Percentiles rank a stretch among this genome's conserved stretches.
Evolutionary conservation across 2,113 vertebrate genomes (phyloP).

Genomic region (Cinclus cinclus): DNA sequence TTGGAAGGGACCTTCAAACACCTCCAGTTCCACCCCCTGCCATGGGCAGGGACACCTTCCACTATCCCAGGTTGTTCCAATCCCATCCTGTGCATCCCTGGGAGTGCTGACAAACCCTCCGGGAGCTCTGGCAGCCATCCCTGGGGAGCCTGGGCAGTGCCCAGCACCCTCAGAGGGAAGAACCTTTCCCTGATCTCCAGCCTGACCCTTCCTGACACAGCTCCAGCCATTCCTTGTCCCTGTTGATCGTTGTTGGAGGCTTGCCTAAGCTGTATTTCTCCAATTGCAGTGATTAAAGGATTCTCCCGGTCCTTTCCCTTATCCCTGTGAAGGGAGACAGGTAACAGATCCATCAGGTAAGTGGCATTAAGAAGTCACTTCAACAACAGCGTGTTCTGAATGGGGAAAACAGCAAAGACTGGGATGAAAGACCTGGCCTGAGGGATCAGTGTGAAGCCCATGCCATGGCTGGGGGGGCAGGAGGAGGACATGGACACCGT

Average conservation of each 20-base stretch:
- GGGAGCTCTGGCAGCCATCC: neutral
- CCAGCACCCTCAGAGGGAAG: neutral
- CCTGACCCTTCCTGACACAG: neutral
- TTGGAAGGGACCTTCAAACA: neutral
- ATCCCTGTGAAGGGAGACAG: neutral
- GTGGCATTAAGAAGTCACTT: constrained; percentile 44
- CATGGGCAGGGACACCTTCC: neutral
- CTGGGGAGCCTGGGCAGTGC: neutral
- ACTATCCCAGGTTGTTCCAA: neutral
- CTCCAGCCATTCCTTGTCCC: neutral
- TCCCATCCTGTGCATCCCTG: neutral
- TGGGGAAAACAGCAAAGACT: neutral
- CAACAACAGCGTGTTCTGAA: neutral
- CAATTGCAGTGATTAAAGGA: neutral
- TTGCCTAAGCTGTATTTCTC: neutral
- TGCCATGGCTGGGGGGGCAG: neutral
- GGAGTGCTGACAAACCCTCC: fast-evolving
- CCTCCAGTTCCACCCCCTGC: neutral
- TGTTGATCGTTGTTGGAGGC: neutral
- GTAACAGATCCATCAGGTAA: constrained; percentile 31
- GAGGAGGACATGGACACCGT: fast-evolving
- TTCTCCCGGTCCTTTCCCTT: neutral
- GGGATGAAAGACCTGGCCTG: neutral
- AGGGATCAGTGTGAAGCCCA: neutral
- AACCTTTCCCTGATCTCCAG: neutral